Conservation (phyloP, 92 coral and sea anemone genomes). For the Ricordea florida region DNA sequence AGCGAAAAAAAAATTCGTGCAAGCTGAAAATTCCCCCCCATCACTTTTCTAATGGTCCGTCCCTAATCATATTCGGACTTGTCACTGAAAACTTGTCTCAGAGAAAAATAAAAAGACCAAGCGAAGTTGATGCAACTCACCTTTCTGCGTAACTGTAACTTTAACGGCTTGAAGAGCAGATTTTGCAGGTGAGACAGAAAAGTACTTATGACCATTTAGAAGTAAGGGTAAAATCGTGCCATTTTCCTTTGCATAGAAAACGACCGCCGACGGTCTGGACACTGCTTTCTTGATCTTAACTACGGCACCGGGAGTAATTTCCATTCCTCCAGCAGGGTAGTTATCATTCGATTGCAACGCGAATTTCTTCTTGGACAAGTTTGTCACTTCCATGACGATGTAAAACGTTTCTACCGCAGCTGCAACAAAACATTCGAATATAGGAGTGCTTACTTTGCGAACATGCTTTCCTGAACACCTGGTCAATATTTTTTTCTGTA, state of each 20-base stretch:
- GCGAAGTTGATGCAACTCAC: too few relatives aligned
- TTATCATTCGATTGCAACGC: constrained; percentile 56
- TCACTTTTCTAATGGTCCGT: too few relatives aligned
- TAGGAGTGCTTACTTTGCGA: too few relatives aligned
- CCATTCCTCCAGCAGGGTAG: constrained; percentile 65
- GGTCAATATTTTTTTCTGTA: too few relatives aligned
- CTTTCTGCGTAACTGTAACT: constrained; percentile 64
- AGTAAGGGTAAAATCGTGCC: constrained; percentile 16
- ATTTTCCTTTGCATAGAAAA: constrained; percentile 46
- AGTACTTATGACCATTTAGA: constrained; percentile 51
- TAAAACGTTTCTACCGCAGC: constrained; percentile 71
- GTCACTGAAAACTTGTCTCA: too few relatives aligned
- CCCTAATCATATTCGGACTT: too few relatives aligned
- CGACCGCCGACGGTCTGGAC: constrained; percentile 65
- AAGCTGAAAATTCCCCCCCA: too few relatives aligned
- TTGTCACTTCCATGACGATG: constrained; percentile 70
- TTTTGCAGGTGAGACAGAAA: constrained; percentile 52
- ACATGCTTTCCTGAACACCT: too few relatives aligned
- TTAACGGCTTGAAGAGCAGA: constrained; percentile 62
- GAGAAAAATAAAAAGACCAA: too few relatives aligned
- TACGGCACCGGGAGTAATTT: constrained; percentile 49
- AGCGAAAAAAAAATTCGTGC: too few relatives aligned
- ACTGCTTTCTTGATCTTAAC: constrained; percentile 83
- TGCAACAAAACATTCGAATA: too few relatives aligned
- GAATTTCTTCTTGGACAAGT: constrained; percentile 51